Evolutionary conservation across 2,888 invertebrate genomes (phyloP), one percentile per base, ranked within the genome.

Genomic region (Podabrus alpinus): DNA sequence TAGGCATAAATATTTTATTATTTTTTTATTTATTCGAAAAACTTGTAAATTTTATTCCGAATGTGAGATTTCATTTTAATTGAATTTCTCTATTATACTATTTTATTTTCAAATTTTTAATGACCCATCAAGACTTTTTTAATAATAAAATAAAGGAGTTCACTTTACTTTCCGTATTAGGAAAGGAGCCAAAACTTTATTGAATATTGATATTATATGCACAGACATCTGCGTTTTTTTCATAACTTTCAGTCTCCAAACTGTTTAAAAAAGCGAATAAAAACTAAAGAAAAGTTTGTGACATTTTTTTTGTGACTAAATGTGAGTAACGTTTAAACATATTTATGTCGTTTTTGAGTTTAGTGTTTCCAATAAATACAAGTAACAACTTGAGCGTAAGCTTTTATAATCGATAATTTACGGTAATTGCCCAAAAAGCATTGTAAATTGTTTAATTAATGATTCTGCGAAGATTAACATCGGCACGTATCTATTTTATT

Each of bases 141-240:
- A 45, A 45, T 45, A 45, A 45, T 45, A 45, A 45, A 45, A 45
- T 45, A 45, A 45, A 45, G n/a, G n/a, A 45, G n/a, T 45, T 45
- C 45, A 45, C 45, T n/a, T 45, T 7, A 45, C 45, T 4, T 45
- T 45, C 45, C 7, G n/a, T 45, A 25, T 3, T 5, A 64, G 29
- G 71, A 71, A 25, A 62, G 60, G 66, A 25, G 67, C 16, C 71
- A 61, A 60, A 59, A 60, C 66, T 71, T 71, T 71, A 67, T 66
- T 66, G 66, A 71, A 71, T 66, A 66, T 71, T 66, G 66, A 71
- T 71, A 71, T 66, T 71, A 17, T 60, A 71, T 67, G 71, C 71
- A 71, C 66, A 71, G 66, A 71, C 67, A 71, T 66, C 71, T 71
- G 71, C 66, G 71, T 66, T 71, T 67, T 71, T 64, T 64, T 64